Conservation (phyloP, 1,140 invertebrate genomes). For the Drosophila santomea region DNA sequence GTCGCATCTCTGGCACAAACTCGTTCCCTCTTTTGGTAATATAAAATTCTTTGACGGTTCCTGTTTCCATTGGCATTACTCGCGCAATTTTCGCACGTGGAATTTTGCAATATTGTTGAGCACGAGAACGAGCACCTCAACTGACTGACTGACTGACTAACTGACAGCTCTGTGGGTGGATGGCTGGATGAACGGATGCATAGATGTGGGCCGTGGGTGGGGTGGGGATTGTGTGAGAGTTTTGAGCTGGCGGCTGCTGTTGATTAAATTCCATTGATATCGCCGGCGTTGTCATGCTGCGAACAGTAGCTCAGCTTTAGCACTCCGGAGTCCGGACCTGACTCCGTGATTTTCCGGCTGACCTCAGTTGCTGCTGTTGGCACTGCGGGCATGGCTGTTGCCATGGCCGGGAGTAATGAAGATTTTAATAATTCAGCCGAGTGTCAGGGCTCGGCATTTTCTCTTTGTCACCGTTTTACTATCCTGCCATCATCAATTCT, state of each 20-base stretch:
- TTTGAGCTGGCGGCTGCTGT: slow-evolving; percentile 48
- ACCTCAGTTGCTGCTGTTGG: slow-evolving; percentile 49
- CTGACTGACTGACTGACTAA: slow-evolving; percentile 22
- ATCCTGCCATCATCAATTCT: slow-evolving; percentile 47
- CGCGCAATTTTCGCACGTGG: slow-evolving; percentile 80
- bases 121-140: slow-evolving; percentile 24
- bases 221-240: slow-evolving; percentile 22
- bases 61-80: slow-evolving; percentile 73
- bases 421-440: slow-evolving; percentile 72
- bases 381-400: background rate
- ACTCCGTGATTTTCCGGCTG: slow-evolving; percentile 72
- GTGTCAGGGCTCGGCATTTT: slow-evolving; percentile 5
- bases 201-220: background rate
- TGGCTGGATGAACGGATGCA: background rate
- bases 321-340: slow-evolving; percentile 17
- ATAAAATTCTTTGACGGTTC: slow-evolving; percentile 71
- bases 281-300: slow-evolving; percentile 60
- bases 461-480: slow-evolving; percentile 32
- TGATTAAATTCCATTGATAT: slow-evolving; percentile 80
- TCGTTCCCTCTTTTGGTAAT: slow-evolving; percentile 27
- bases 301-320: slow-evolving; percentile 7
- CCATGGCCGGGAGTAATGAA: slow-evolving; percentile 62
- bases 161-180: slow-evolving; percentile 25
- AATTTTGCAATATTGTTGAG: slow-evolving; percentile 76
- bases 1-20: slow-evolving; percentile 25